Base-by-base conservation (phyloP, 2,797 vertebrate genomes). In the Characodon lateralis region DNA sequence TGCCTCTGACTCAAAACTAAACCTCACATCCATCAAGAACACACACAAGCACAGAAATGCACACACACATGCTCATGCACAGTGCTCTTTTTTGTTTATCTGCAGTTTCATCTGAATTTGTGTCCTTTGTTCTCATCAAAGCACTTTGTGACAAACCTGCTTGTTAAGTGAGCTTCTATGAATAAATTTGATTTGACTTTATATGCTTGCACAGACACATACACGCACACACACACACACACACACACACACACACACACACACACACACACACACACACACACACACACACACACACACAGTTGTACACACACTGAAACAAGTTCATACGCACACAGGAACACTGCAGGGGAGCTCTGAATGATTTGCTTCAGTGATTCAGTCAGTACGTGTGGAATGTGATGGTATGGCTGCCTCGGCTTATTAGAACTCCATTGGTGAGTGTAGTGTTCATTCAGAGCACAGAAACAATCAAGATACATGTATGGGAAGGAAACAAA, bases 1-100 rank as follows among this genome's bases (percentile, higher is more conserved):
- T 89, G 91, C 88, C 81, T 85, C 88, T 95, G 94, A 95, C 93
- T 95, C 94, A 95, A 95, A 96, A 78, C 92, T 89, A 92, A 94
- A 95, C 90, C 84, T 85, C 88, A 89, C 88, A 92, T 90, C 86
- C 84, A 93, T 87, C 88, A 78, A 85, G 50, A 79, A 73, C 78
- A 78, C 74, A 81, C 18, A 80, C 5, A 80, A n/a, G 66, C 65
- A 77, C 20, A 71, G 22, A 53, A 13, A 46, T n/a, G 41, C 35
- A 53, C 22, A 71, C 46, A 59, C 26, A 51, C 31, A 43, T 24
- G 20, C 66, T 31, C 71, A 59, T 73, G 58, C 74, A 85, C 56
- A 35, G 31, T 28, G 77, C 22, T 77, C 78, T 77, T 74, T 84
- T 82, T 84, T 88, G 82, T 88, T 88, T 88, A 77, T 89, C 83